Evolutionary conservation across 2,888 invertebrate genomes (phyloP).

Genomic region (Suillia variegata): DNA sequence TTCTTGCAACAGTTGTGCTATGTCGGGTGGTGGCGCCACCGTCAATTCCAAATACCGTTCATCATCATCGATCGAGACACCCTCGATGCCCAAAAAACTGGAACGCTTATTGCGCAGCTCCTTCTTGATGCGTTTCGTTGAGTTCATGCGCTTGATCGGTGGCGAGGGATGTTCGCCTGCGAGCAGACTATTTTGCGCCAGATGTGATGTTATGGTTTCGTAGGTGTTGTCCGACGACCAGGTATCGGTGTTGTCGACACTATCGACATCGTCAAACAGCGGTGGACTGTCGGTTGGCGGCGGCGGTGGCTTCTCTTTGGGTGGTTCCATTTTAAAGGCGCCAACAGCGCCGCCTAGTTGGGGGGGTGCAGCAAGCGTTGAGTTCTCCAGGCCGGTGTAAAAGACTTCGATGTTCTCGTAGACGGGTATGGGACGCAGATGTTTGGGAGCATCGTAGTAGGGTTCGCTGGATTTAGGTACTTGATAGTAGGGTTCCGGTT

Average conservation of each 20-base stretch:
- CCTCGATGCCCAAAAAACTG: slow-evolving; percentile 85
- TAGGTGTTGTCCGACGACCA: slow-evolving; percentile 57
- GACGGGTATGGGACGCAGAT: slow-evolving; percentile 63
- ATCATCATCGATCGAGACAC: slow-evolving; percentile 67
- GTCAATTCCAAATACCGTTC: slow-evolving; percentile 73
- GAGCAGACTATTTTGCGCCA: slow-evolving; percentile 11
- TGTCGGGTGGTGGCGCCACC: slow-evolving; percentile 77
- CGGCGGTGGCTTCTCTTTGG: slow-evolving; percentile 86
- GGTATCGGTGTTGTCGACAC: slow-evolving; percentile 36
- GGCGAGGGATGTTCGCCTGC: slow-evolving; percentile 40
- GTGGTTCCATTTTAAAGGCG: slow-evolving; percentile 67
- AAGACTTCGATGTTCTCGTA: slow-evolving; percentile 70
- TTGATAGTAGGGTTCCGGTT: slow-evolving; percentile 59
- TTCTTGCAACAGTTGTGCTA: slow-evolving; percentile 79
- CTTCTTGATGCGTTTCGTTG: slow-evolving; percentile 83
- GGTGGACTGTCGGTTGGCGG: slow-evolving; percentile 66
- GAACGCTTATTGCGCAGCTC: slow-evolving; percentile 83
- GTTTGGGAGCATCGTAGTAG: slow-evolving; percentile 60
- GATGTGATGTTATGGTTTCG: slow-evolving; percentile 48
- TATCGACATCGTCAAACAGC: slow-evolving; percentile 36
- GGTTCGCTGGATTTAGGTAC: slow-evolving; percentile 59
- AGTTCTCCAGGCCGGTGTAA: slow-evolving; percentile 51
- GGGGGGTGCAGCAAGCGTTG: slow-evolving; percentile 11
- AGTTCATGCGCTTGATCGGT: slow-evolving; percentile 75
- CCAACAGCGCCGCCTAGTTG: too few relatives aligned